phyloP scores from a whole-genome alignment of 2,888 invertebrate species.

The Hemaris fuciformis region DNA sequence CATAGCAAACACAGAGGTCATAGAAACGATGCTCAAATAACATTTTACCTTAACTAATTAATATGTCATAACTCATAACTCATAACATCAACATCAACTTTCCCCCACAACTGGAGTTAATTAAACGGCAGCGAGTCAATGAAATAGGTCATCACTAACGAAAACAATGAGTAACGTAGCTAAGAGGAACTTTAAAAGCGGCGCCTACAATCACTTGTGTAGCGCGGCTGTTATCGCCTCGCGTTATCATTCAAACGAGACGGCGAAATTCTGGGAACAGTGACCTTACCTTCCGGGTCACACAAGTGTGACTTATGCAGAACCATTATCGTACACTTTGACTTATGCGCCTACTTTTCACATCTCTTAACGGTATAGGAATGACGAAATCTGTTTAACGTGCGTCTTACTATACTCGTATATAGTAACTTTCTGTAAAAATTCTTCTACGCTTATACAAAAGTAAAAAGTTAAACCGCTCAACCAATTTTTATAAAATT shows the following conservation, averaged over 20 bases:
- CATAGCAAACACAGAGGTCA: neutral
- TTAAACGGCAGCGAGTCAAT: neutral
- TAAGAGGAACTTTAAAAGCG: conserved; percentile 6
- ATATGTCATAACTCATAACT: too few relatives aligned
- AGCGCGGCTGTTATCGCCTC: neutral
- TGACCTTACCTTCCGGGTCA: conserved; percentile 10
- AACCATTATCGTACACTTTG: neutral
- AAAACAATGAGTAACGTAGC: conserved; percentile 5
- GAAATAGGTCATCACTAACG: neutral
- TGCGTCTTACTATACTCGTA: too few relatives aligned
- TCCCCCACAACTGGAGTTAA: neutral
- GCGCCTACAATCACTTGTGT: neutral
- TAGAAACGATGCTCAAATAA: too few relatives aligned
- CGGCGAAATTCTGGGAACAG: conserved; percentile 10
- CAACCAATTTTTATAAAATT: too few relatives aligned
- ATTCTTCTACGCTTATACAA: too few relatives aligned
- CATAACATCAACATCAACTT: too few relatives aligned
- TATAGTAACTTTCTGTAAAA: too few relatives aligned
- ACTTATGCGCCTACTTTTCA: neutral
- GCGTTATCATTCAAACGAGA: conserved; percentile 6
- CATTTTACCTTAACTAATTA: neutral
- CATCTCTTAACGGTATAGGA: neutral
- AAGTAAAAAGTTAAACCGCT: too few relatives aligned
- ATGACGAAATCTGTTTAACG: too few relatives aligned
- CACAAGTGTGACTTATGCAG: neutral